phyloP scores from a whole-genome alignment of 2,113 vertebrate genomes.

The Puffinus mauretanicus region DNA sequence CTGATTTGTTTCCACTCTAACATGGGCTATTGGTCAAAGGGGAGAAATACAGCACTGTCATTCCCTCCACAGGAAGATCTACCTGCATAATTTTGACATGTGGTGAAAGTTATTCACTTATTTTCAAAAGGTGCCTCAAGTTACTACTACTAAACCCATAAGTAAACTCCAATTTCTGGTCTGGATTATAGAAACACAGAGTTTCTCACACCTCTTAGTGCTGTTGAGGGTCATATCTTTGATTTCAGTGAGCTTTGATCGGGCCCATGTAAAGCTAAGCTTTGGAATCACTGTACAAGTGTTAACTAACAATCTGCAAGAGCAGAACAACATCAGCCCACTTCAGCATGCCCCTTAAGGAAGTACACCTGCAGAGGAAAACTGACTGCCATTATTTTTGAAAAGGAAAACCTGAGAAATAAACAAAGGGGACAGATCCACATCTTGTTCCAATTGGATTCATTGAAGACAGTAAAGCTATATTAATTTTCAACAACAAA shows the following conservation, averaged over 20 bases:
- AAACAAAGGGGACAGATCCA: not conserved
- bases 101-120: not conserved
- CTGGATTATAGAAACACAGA: not conserved
- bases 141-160: not conserved
- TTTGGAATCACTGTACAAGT: not conserved
- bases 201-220: not conserved
- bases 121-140: not conserved
- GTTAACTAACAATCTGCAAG: not conserved
- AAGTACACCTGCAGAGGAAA: not conserved
- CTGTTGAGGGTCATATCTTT: not conserved
- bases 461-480: not conserved
- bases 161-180: not conserved
- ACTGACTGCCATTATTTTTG: not conserved
- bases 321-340: not conserved
- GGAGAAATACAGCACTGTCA: not conserved
- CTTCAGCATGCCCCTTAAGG: not conserved
- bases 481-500: not conserved
- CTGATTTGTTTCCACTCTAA: not conserved
- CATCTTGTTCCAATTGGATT: not conserved
- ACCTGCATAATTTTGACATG: not conserved
- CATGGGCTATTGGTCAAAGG: not conserved
- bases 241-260: not conserved
- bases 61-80: not conserved
- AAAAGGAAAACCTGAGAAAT: constrained; percentile 16
- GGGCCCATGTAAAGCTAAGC: not conserved